These are phyloP conservation scores for Halictus ligatus DNA, from an alignment of 2,888 invertebrate species.

Conservation along the genomic window DNA sequence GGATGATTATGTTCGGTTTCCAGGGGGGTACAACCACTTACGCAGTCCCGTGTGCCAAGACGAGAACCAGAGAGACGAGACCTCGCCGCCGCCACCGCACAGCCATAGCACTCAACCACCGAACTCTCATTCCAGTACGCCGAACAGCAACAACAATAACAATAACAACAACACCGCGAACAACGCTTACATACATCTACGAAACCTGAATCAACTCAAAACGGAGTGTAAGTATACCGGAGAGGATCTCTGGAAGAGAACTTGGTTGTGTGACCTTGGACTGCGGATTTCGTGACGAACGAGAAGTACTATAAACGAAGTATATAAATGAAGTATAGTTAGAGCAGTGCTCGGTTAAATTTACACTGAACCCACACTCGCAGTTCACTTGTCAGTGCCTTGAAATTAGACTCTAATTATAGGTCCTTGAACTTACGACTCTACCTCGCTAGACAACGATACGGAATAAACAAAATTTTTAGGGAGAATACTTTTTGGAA, in stretches of 20 bases:
- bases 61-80: slow-evolving; percentile 82
- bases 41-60: slow-evolving; percentile 86
- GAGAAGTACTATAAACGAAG: no score
- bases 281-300: no score
- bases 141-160: slow-evolving; percentile 78
- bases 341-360: not conserved
- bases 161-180: slow-evolving; percentile 79
- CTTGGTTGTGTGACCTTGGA: no score
- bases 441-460: no score
- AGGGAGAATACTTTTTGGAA: no score
- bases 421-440: no score
- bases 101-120: slow-evolving; percentile 80
- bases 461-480: no score
- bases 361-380: no score
- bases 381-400: no score
- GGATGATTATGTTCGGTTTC: not conserved
- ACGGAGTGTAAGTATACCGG: slow-evolving; percentile 79
- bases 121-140: slow-evolving; percentile 81
- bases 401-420: no score
- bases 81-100: slow-evolving; percentile 82
- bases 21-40: slow-evolving; percentile 86
- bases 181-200: slow-evolving; percentile 81
- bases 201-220: slow-evolving; percentile 82
- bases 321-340: no score
- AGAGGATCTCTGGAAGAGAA: not conserved